Conservation (phyloP, 2,797 vertebrate species). For the Pteronotus mesoamericanus region DNA sequence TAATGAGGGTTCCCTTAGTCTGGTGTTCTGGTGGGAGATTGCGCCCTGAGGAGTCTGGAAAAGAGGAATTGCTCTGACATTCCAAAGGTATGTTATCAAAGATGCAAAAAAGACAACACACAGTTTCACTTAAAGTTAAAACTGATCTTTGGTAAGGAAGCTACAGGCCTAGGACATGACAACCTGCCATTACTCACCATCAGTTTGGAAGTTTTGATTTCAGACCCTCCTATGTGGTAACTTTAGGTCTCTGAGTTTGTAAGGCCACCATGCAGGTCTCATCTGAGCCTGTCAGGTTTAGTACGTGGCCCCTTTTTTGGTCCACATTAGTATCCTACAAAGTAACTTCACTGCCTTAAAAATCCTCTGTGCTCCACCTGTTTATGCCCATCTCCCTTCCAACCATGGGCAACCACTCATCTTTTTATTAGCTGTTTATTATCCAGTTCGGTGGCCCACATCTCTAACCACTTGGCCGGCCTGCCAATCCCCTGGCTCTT, state of each 20-base stretch:
- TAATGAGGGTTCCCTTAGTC: neutral
- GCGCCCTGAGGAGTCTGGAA: neutral
- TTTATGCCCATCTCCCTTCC: neutral
- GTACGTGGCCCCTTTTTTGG: neutral
- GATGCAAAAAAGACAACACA: neutral
- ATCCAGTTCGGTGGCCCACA: neutral
- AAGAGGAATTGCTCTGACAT: neutral
- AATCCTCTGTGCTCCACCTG: neutral
- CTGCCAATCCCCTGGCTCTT: neutral
- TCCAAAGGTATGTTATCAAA: neutral
- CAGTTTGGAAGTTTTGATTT: neutral
- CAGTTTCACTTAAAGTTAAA: neutral
- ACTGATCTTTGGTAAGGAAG: neutral
- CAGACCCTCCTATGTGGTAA: neutral
- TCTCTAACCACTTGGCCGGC: neutral
- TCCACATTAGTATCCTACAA: neutral
- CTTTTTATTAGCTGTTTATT: neutral
- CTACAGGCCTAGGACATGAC: no score
- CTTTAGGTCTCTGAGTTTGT: neutral
- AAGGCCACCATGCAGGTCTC: neutral
- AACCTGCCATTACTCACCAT: neutral
- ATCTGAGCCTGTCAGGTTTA: neutral
- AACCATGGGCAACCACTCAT: no score
- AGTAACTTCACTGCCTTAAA: neutral
- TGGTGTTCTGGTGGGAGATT: neutral